Evolutionary conservation across 2,113 vertebrate species (phyloP).

Genomic region (Quiscalus mexicanus): DNA sequence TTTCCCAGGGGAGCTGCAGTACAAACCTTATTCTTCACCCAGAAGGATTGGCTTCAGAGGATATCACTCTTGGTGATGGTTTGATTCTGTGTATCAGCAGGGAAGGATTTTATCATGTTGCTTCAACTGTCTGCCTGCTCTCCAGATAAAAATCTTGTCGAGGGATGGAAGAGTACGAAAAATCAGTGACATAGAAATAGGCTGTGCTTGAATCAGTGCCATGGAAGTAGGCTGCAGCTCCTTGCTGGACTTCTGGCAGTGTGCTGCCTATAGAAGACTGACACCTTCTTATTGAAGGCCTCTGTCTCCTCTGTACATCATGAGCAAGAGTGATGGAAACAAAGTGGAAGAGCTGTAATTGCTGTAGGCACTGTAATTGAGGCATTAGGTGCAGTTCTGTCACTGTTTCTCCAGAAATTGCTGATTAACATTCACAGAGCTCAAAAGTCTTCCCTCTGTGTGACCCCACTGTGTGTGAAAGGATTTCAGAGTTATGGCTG

Average conservation of each 20-base stretch:
- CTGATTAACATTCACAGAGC: background rate
- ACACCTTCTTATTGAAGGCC: background rate
- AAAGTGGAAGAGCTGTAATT: background rate
- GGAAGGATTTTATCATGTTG: background rate
- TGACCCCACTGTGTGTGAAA: background rate
- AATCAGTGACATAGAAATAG: background rate
- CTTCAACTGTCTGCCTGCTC: background rate
- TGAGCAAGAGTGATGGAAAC: background rate
- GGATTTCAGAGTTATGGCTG: background rate
- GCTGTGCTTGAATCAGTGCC: background rate
- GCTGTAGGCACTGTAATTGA: background rate
- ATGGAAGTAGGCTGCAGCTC: background rate
- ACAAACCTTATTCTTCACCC: background rate
- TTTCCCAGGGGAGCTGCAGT: background rate
- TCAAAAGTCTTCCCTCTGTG: background rate
- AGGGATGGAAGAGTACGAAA: background rate
- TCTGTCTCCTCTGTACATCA: background rate
- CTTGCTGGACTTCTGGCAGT: rapidly evolving
- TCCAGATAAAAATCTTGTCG: background rate
- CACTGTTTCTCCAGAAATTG: background rate
- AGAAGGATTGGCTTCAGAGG: background rate
- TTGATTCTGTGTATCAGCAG: background rate
- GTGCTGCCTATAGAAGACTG: background rate
- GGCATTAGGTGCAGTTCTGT: background rate
- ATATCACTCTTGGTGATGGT: background rate